These are phyloP conservation scores for Muntiacus muntjak DNA, from an alignment of 2,113 vertebrate species.

Conservation along the genomic window DNA sequence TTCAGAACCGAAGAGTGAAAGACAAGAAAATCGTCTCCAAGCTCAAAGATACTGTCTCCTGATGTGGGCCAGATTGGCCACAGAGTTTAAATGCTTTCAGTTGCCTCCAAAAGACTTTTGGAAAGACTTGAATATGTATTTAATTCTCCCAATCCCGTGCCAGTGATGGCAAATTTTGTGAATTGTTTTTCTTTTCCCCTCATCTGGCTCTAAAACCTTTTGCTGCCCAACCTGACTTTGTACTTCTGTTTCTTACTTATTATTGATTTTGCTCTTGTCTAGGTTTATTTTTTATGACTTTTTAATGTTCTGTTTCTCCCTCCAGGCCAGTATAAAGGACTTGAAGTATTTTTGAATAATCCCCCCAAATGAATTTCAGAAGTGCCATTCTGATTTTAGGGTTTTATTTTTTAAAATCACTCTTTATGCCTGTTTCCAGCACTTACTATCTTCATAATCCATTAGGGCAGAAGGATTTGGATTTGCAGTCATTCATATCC, in stretches of 20 bases:
- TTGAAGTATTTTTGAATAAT: slow-evolving; percentile 72
- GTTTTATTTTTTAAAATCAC: slow-evolving; percentile 36
- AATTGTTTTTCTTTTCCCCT: slow-evolving; percentile 67
- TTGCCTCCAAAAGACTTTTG: slow-evolving; percentile 72
- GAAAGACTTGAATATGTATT: slow-evolving; percentile 86
- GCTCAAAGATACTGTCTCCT: slow-evolving; percentile 87
- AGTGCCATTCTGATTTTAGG: slow-evolving; percentile 61
- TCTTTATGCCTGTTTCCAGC: slow-evolving; percentile 58
- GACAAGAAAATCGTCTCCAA: slow-evolving; percentile 90
- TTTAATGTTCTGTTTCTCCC: slow-evolving; percentile 76
- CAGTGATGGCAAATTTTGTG: slow-evolving; percentile 68
- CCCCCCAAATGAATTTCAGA: slow-evolving; percentile 62
- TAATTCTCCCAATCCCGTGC: slow-evolving; percentile 70
- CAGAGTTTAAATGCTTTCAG: slow-evolving; percentile 58
- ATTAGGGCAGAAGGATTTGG: slow-evolving; percentile 11
- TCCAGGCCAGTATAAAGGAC: slow-evolving; percentile 82
- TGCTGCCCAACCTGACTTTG: slow-evolving; percentile 71
- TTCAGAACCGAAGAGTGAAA: slow-evolving; percentile 92
- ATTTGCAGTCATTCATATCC: slow-evolving; percentile 41
- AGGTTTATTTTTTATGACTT: slow-evolving; percentile 73
- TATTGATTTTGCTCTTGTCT: slow-evolving; percentile 73
- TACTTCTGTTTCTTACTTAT: slow-evolving; percentile 72
- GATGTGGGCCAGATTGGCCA: slow-evolving; percentile 72
- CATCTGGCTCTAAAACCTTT: slow-evolving; percentile 68
- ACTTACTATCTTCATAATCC: slow-evolving; percentile 68